Percentiles rank a stretch among this genome's conserved stretches.
phyloP scores from a whole-genome alignment of 37 sponge, comb jelly and placozoan species.

The Diacarnus erythraeanus region DNA sequence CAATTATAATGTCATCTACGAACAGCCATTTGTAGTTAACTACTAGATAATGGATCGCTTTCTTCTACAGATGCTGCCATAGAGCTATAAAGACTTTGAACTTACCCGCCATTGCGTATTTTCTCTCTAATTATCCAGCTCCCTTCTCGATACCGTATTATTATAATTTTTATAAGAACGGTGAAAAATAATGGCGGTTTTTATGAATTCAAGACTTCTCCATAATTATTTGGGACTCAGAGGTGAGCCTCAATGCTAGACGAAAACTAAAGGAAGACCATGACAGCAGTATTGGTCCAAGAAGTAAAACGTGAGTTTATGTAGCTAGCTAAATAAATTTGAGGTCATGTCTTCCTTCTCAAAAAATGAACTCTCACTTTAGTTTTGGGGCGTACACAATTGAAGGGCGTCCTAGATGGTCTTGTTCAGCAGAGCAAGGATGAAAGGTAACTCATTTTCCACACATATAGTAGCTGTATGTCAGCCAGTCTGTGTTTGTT shows the following conservation, averaged over 20 bases:
- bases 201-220: too few relatives aligned
- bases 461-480: neutral
- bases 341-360: neutral
- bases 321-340: neutral
- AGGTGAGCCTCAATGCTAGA: too few relatives aligned
- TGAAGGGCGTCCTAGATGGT: constrained; percentile 44
- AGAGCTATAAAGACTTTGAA: too few relatives aligned
- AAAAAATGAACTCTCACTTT: neutral
- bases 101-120: too few relatives aligned
- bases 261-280: neutral
- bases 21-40: too few relatives aligned
- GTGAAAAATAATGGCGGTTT: constrained; percentile 49
- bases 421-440: constrained; percentile 56
- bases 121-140: too few relatives aligned
- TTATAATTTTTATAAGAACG: too few relatives aligned
- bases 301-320: neutral
- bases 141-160: too few relatives aligned
- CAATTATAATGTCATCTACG: too few relatives aligned
- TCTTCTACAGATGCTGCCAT: too few relatives aligned
- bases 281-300: neutral
- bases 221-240: too few relatives aligned
- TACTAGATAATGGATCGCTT: too few relatives aligned
- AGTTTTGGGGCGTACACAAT: constrained; percentile 33
- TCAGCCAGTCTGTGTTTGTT: neutral
- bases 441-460: neutral